Percentiles rank a stretch among this genome's conserved stretches.
Conservation (phyloP, 1,140 invertebrate species). For the Cephus cinctus region DNA sequence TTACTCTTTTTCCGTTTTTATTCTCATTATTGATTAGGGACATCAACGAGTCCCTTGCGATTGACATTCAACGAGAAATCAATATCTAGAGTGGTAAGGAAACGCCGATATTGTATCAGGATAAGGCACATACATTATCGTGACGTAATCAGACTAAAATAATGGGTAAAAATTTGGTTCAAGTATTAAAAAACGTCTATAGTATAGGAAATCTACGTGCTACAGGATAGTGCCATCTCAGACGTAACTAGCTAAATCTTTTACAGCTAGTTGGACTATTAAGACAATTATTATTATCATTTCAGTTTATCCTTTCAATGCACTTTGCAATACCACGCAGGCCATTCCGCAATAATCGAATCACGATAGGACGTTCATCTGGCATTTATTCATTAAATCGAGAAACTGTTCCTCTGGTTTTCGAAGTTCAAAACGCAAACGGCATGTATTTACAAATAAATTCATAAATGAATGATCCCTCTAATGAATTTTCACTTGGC, state of each 20-base stretch:
- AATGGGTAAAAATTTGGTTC: constrained; percentile 14
- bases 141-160: constrained; percentile 16
- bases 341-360: no score
- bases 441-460: constrained; percentile 21
- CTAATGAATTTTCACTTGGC: no score
- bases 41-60: no score
- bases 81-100: constrained; percentile 7
- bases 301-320: constrained; percentile 9
- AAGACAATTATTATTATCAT: constrained; percentile 18
- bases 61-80: no score
- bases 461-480: no score
- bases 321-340: no score
- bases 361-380: not conserved
- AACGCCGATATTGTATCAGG: constrained; percentile 14
- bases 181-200: not conserved
- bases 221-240: constrained; percentile 18
- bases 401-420: not conserved
- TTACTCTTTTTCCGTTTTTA: constrained; percentile 1
- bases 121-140: constrained; percentile 32
- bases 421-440: constrained; percentile 6
- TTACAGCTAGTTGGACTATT: no score
- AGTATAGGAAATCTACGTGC: constrained; percentile 4
- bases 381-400: not conserved
- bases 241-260: not conserved
- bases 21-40: constrained; percentile 7